Conservation (phyloP, 2,888 invertebrate species). For the Adela reaumurella region DNA sequence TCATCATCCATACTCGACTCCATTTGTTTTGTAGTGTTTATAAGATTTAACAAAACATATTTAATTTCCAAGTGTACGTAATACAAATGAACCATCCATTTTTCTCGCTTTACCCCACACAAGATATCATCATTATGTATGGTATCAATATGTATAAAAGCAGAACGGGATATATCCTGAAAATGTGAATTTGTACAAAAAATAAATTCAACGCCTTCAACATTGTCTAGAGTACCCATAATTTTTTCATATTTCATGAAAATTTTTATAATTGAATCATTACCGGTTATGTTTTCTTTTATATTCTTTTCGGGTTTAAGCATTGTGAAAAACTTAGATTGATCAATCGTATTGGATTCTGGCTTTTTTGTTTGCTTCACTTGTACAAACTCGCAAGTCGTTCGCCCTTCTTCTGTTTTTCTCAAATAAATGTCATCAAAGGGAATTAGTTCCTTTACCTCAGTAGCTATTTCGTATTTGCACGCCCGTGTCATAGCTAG, state of each 20-base stretch:
- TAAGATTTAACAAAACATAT: background rate
- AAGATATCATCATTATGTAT: background rate
- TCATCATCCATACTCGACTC: too few species aligned
- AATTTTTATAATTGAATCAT: background rate
- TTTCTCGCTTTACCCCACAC: background rate
- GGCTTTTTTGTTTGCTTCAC: background rate
- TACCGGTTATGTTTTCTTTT: background rate
- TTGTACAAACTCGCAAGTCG: background rate
- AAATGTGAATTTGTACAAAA: background rate
- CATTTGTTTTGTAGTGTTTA: background rate
- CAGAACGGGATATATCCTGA: too few species aligned
- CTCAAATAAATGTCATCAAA: background rate
- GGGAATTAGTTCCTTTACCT: background rate
- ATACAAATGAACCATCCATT: background rate
- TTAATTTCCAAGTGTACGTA: background rate
- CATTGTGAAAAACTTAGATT: background rate
- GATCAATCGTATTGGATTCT: background rate
- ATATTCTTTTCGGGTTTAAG: background rate
- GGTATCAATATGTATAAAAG: background rate
- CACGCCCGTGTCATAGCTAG: too few species aligned
- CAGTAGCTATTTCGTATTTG: background rate
- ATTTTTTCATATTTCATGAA: background rate
- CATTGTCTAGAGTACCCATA: background rate
- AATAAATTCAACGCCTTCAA: background rate
- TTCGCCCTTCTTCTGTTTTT: background rate